Evolutionary conservation across 2,888 invertebrate species (phyloP).

Genomic region (Cloeon dipterum): DNA sequence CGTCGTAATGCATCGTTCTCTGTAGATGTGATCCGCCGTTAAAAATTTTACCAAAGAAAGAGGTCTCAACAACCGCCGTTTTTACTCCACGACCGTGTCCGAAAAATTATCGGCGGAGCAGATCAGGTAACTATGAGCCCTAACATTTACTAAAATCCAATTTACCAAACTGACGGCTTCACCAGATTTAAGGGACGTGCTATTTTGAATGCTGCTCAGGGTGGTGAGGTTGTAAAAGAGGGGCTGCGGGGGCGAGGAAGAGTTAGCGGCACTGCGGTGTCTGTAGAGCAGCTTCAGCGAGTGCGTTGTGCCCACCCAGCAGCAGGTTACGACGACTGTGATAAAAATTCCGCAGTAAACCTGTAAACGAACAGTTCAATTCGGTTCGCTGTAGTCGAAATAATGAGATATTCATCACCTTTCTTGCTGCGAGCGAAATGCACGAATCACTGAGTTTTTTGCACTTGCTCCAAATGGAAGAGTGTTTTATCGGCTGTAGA

Average conservation of each 20-base stretch:
- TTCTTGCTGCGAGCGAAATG: not conserved
- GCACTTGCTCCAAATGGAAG: not conserved
- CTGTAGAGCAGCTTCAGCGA: conserved; percentile 69
- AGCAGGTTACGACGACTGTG: conserved; percentile 61
- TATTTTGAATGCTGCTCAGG: not conserved
- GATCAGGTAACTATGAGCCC: too few relatives aligned
- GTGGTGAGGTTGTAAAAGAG: not conserved
- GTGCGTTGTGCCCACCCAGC: conserved; percentile 85
- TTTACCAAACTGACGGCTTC: not conserved
- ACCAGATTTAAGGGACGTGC: not conserved
- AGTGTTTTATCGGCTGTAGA: not conserved
- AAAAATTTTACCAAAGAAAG: too few relatives aligned
- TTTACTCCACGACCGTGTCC: too few relatives aligned
- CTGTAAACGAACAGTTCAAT: conserved; percentile 21
- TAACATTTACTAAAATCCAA: not conserved
- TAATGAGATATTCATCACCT: not conserved
- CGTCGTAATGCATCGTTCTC: conserved; percentile 36
- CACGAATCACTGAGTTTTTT: not conserved
- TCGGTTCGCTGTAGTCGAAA: not conserved
- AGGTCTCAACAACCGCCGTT: too few relatives aligned
- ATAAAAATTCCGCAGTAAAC: conserved; percentile 77
- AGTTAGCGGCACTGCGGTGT: conserved; percentile 7
- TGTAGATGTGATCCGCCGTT: too few relatives aligned
- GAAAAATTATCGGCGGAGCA: not conserved
- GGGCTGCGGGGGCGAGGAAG: not conserved